Percentiles rank a stretch among this genome's conserved stretches.
Evolutionary conservation across 1,140 invertebrate genomes (phyloP).

Genomic region (Hyposmocoma kahamanoa): DNA sequence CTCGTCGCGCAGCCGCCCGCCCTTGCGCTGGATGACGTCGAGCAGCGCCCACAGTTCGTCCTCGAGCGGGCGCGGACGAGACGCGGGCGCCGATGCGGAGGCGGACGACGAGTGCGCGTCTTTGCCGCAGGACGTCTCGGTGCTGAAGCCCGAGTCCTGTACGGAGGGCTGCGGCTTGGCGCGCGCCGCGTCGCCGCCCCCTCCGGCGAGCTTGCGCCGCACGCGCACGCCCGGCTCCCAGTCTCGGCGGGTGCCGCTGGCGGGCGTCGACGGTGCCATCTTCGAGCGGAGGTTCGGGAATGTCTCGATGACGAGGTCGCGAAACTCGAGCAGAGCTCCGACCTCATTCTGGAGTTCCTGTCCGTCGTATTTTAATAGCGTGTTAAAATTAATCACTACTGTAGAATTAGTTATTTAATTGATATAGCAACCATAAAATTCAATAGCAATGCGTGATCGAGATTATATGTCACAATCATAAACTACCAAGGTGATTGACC

Average conservation of each 20-base stretch:
- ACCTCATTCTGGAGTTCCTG: slow-evolving; percentile 93
- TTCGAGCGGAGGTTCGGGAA: slow-evolving; percentile 91
- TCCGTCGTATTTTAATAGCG: not conserved
- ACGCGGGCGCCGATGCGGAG: slow-evolving; percentile 56
- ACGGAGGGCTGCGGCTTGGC: slow-evolving; percentile 80
- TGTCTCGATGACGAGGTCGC: slow-evolving; percentile 92
- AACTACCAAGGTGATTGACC: not conserved
- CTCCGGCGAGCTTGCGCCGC: slow-evolving; percentile 79
- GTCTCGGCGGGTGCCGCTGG: slow-evolving; percentile 71
- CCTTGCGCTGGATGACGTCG: slow-evolving; percentile 88
- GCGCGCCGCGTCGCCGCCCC: slow-evolving; percentile 74
- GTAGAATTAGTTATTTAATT: no score
- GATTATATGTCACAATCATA: no score
- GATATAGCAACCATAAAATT: no score
- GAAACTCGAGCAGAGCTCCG: slow-evolving; percentile 89
- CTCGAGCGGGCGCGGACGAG: slow-evolving; percentile 71
- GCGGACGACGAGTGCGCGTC: slow-evolving; percentile 79
- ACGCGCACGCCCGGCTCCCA: slow-evolving; percentile 87
- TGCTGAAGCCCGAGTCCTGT: slow-evolving; percentile 90
- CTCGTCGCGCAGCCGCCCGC: slow-evolving; percentile 83
- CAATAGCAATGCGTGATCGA: no score
- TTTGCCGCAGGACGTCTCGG: slow-evolving; percentile 85
- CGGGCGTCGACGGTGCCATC: slow-evolving; percentile 74
- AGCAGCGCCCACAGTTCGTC: slow-evolving; percentile 90
- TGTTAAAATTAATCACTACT: not conserved